Percentiles rank a stretch among this genome's conserved stretches.
Evolutionary conservation across 2,888 invertebrate genomes (phyloP).

Genomic region (Plebejus anna): DNA sequence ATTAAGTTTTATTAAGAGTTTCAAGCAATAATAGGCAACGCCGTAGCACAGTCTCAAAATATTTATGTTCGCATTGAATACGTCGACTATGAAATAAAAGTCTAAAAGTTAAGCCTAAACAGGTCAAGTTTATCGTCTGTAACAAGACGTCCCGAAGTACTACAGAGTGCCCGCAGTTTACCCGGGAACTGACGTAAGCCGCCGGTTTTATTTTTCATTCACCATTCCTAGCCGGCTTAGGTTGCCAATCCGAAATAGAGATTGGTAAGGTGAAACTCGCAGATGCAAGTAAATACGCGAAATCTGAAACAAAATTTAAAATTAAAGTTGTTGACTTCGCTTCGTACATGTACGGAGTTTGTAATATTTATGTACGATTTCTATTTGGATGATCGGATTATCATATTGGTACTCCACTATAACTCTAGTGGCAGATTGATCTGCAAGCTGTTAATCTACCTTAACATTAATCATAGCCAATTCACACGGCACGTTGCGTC

Average conservation of each 20-base stretch:
- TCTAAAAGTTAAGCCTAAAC: conserved; percentile 31
- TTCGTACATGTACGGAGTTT: not conserved
- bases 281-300: conserved; percentile 42
- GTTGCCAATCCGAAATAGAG: conserved; percentile 44
- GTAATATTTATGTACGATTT: not conserved
- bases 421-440: too few relatives aligned
- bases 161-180: conserved; percentile 39
- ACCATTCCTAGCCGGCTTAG: conserved; percentile 49
- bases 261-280: conserved; percentile 49
- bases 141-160: conserved; percentile 48
- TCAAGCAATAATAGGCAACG: not conserved
- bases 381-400: not conserved
- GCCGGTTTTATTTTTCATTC: conserved; percentile 59
- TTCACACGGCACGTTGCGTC: too few relatives aligned
- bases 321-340: conserved; percentile 23
- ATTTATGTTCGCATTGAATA: not conserved
- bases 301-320: conserved; percentile 30
- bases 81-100: conserved; percentile 1
- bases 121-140: conserved; percentile 47
- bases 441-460: too few relatives aligned
- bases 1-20: not conserved
- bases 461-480: too few relatives aligned
- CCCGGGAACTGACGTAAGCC: conserved; percentile 40
- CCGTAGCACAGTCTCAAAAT: not conserved
- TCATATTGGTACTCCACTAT: not conserved